phyloP scores from a whole-genome alignment of 1,140 invertebrate species.

The Drosophila triauraria region DNA sequence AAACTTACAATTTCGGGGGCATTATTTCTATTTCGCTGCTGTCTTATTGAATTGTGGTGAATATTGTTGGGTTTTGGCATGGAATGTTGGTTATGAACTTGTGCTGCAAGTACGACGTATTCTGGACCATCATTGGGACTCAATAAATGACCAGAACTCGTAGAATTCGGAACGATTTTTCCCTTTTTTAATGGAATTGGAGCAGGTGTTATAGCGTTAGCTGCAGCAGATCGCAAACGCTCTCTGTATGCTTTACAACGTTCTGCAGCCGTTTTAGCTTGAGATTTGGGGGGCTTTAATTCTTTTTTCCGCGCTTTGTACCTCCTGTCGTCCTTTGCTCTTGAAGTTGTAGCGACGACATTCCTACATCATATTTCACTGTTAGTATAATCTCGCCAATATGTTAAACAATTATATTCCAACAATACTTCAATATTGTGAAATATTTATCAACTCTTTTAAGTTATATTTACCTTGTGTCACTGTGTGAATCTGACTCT shows the following conservation, averaged over 20 bases:
- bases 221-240: background rate
- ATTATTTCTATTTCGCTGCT: too few relatives aligned
- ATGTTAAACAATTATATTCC: constrained; percentile 1
- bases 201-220: background rate
- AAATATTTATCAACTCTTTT: background rate
- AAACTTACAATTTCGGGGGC: too few relatives aligned
- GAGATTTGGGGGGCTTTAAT: background rate
- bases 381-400: background rate
- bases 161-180: too few relatives aligned
- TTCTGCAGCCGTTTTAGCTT: background rate
- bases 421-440: background rate
- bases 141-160: too few relatives aligned
- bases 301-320: background rate
- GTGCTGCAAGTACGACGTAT: too few relatives aligned
- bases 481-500: background rate
- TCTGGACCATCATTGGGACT: too few relatives aligned
- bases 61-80: too few relatives aligned
- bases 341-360: background rate
- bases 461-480: too few relatives aligned
- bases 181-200: too few relatives aligned
- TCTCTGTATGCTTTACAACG: background rate
- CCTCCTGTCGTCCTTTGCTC: background rate
- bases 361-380: too few relatives aligned
- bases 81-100: too few relatives aligned
- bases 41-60: too few relatives aligned